phyloP scores from a whole-genome alignment of 2,888 invertebrate species.

The Nymphalis c-album region DNA sequence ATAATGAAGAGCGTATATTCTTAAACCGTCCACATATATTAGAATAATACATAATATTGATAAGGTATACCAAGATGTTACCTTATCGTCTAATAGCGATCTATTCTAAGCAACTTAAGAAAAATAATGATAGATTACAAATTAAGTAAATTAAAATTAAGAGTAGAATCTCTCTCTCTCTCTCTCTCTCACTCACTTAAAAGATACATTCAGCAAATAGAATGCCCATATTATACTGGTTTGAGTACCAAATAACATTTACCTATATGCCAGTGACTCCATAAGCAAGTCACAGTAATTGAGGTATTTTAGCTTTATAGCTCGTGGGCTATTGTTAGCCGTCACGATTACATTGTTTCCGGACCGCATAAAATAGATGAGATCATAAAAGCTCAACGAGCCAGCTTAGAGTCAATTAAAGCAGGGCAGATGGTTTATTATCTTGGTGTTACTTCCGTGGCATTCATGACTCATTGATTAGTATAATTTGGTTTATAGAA shows the following conservation, averaged over 20 bases:
- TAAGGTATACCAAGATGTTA: too few species aligned
- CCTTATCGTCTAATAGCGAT: too few species aligned
- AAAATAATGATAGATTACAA: too few species aligned
- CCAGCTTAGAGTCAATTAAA: conserved; percentile 67
- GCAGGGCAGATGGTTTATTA: conserved; percentile 52
- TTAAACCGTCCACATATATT: not conserved
- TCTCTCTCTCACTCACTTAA: too few species aligned
- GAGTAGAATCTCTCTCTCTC: too few species aligned
- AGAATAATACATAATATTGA: too few species aligned
- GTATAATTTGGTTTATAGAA: conserved; percentile 34
- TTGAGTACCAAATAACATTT: conserved; percentile 24
- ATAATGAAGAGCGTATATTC: conserved; percentile 11
- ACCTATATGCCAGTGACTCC: conserved; percentile 28
- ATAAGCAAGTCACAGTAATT: conserved; percentile 53
- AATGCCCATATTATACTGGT: not conserved
- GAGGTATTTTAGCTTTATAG: conserved; percentile 49
- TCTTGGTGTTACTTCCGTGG: conserved; percentile 50
- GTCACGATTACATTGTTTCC: conserved; percentile 53
- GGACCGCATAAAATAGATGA: conserved; percentile 64
- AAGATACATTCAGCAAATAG: too few species aligned
- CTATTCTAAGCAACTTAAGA: too few species aligned
- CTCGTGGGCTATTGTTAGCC: conserved; percentile 49
- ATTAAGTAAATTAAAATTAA: too few species aligned
- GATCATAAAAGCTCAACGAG: conserved; percentile 65
- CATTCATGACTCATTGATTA: conserved; percentile 53